Evolutionary conservation across 2,797 vertebrate species (phyloP).

Genomic region (Ptychadena robeensis): DNA sequence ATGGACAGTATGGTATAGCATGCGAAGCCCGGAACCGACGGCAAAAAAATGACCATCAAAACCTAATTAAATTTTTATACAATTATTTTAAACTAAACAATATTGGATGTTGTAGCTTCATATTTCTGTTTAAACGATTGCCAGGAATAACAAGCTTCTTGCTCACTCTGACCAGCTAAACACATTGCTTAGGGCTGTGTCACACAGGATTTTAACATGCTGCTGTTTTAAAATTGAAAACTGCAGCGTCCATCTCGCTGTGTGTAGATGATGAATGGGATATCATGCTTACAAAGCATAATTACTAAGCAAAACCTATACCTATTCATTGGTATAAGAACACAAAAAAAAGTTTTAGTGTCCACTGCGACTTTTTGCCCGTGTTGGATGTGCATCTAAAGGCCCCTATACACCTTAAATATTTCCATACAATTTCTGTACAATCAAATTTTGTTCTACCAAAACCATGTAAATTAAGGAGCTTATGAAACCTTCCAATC

Average conservation of each 20-base stretch:
- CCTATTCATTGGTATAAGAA: too few relatives aligned
- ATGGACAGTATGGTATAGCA: constrained; percentile 32
- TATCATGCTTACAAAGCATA: not conserved
- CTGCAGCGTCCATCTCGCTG: not conserved
- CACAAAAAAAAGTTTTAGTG: not conserved
- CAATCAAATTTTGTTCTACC: too few relatives aligned
- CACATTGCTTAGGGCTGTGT: not conserved
- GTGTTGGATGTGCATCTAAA: too few relatives aligned
- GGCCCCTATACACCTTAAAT: too few relatives aligned
- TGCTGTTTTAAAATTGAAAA: not conserved
- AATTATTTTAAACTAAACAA: not conserved
- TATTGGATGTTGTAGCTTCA: not conserved
- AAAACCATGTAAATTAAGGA: too few relatives aligned
- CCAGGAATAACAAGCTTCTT: constrained; percentile 5
- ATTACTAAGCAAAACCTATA: too few relatives aligned
- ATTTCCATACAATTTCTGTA: too few relatives aligned
- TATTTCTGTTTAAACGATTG: constrained; percentile 4
- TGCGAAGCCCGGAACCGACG: constrained; percentile 17
- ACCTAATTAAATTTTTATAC: not conserved
- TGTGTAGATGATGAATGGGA: not conserved
- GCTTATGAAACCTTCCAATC: too few relatives aligned
- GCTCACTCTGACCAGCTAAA: not conserved
- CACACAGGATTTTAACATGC: not conserved
- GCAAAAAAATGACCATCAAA: constrained; percentile 5
- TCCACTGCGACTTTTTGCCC: too few relatives aligned